A percentile compares a stretch with the other conserved stretches of the same genome.
phyloP scores from a whole-genome alignment of 64 coral and sea anemone genomes.

The Pocillopora verrucosa region DNA sequence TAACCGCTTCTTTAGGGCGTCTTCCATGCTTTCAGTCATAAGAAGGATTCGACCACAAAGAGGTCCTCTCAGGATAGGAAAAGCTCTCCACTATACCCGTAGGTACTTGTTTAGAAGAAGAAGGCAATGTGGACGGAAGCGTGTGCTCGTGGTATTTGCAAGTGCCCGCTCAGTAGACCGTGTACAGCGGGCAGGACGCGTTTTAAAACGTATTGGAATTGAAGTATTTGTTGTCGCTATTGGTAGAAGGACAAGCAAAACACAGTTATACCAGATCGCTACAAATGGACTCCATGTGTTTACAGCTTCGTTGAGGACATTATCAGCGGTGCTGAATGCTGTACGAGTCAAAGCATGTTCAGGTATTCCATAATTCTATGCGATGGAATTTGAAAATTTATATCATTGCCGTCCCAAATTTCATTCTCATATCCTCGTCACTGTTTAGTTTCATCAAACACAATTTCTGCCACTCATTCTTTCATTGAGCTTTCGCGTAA shows the following conservation, averaged over 20 bases:
- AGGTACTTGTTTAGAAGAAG: conserved; percentile 49
- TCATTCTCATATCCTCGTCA: not conserved
- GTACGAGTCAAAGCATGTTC: conserved; percentile 57
- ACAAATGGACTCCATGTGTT: conserved; percentile 59
- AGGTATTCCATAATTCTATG: conserved; percentile 7
- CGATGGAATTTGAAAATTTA: too few species aligned
- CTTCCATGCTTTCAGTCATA: not conserved
- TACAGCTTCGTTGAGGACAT: conserved; percentile 20
- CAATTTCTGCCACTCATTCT: not conserved
- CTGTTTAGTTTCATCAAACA: too few species aligned
- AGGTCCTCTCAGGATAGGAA: conserved; percentile 13
- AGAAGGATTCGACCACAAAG: conserved; percentile 4
- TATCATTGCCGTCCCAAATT: not conserved
- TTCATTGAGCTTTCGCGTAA: not conserved
- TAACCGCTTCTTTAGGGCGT: conserved; percentile 37
- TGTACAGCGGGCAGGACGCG: conserved; percentile 42
- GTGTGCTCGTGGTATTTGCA: conserved; percentile 68
- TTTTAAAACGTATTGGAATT: conserved; percentile 66
- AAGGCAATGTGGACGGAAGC: conserved; percentile 57
- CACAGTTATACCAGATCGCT: conserved; percentile 64
- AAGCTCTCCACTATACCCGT: conserved; percentile 38
- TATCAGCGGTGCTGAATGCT: conserved; percentile 37
- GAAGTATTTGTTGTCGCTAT: conserved; percentile 56
- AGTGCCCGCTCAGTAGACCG: conserved; percentile 58
- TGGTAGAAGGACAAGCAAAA: conserved; percentile 23